These are phyloP conservation scores for Otis tarda DNA, from an alignment of 2,113 vertebrate species.

Conservation along the genomic window DNA sequence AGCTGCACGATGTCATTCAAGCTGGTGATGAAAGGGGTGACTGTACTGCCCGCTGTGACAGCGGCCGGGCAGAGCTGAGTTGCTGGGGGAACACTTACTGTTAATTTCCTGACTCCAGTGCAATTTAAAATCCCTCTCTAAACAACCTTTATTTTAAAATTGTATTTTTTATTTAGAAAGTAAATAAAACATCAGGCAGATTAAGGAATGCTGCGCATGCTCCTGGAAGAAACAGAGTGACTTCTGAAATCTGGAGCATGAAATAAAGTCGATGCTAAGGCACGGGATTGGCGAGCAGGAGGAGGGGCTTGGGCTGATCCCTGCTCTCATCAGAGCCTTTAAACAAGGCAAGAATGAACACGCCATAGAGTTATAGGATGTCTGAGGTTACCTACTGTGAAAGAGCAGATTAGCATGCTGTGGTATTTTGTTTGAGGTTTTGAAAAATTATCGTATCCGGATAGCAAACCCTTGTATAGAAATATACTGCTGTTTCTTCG, in stretches of 20 bases:
- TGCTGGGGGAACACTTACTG: neutral
- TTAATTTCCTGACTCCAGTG: neutral
- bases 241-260: neutral
- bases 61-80: neutral
- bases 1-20: neutral
- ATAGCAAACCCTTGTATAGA: neutral
- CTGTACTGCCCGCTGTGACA: neutral
- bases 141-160: neutral
- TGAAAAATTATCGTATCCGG: neutral
- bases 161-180: neutral
- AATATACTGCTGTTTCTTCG: neutral
- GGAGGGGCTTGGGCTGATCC: neutral
- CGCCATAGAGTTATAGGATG: neutral
- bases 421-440: slow-evolving; percentile 54
- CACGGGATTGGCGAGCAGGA: neutral
- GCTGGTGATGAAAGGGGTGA: neutral
- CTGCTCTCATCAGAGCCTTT: neutral
- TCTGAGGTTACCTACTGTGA: slow-evolving; percentile 42
- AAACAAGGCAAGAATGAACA: slow-evolving; percentile 17
- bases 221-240: neutral
- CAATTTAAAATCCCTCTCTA: neutral
- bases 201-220: neutral
- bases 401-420: slow-evolving; percentile 39
- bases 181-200: neutral
- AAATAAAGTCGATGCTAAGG: neutral